Base-by-base conservation (phyloP, 2,888 invertebrate species). In the Dasysyrphus tricinctus region DNA sequence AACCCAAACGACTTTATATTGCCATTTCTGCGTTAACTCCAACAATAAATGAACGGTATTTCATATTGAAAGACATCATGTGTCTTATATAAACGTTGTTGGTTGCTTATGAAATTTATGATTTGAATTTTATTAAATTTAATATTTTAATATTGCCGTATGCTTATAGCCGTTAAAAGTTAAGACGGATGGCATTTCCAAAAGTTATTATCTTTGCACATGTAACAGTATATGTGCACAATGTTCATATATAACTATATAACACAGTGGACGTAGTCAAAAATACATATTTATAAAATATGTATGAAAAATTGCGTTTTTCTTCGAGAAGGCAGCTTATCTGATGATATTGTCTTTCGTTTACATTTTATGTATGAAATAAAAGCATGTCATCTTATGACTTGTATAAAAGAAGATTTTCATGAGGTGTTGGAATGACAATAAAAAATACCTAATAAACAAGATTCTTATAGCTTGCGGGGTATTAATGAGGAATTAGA, bases 331-430 rank as follows among this genome's bases (percentile, higher is more conserved):
- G n/a, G 7, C 44, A n/a, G 5, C n/a, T 44, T 44, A 44, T 44
- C 8, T 44, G 3, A 44, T 8, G n/a, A 44, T 7, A 44, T 44
- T 44, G 5, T 14, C 14, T 42, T 42, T 42, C 42, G 42, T n/a
- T n/a, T 44, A 44, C 44, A 44, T 44, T 44, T 44, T 44, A 44
- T 44, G n/a, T 44, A n/a, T 44, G 14, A n/a, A 42, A 42, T 44
- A 44, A 44, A 44, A 42, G 42, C 42, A 42, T 14, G 1, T 42
- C 42, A 42, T 42, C 42, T 42, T 42, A 42, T 42, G 42, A 42
- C 42, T 44, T 44, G 24, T 24, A n/a, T 44, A n/a, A 44, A 44
- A 44, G 42, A n/a, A n/a, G 14, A 44, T 7, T n/a, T 44, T 44
- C 2, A n/a, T 2, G 7, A 44, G n/a, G 44, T 44, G 44, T n/a